Evolutionary conservation across 2,888 invertebrate species (phyloP).

Genomic region (Horisme vitalbata): DNA sequence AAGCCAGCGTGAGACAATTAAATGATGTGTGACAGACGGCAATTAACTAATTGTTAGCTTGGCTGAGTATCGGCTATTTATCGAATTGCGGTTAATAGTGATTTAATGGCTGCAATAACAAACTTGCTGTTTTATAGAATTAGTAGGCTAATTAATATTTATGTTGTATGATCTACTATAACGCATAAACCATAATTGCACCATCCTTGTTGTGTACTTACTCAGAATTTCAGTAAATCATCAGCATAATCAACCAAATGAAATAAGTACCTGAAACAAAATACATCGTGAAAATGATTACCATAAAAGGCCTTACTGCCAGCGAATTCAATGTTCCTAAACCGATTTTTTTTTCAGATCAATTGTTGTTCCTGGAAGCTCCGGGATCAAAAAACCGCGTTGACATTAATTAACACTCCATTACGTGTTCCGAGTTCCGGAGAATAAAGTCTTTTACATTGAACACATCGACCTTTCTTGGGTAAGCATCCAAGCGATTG

Average conservation of each 20-base stretch:
- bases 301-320: too few relatives aligned
- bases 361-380: neutral
- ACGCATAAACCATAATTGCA: too few relatives aligned
- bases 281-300: neutral
- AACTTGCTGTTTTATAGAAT: neutral
- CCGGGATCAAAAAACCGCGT: slow-evolving; percentile 7
- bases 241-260: too few relatives aligned
- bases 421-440: slow-evolving; percentile 18
- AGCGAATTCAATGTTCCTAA: too few relatives aligned
- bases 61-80: slow-evolving; percentile 17
- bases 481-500: slow-evolving; percentile 7
- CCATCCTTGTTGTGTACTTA: too few relatives aligned
- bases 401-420: slow-evolving; percentile 27
- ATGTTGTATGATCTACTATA: too few relatives aligned
- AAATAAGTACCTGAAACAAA: slow-evolving; percentile 13
- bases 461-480: neutral
- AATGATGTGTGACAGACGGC: slow-evolving; percentile 23
- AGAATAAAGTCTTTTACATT: slow-evolving; percentile 11
- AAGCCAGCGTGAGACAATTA: slow-evolving; percentile 25
- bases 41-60: slow-evolving; percentile 28
- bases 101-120: slow-evolving; percentile 6
- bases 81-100: slow-evolving; percentile 20
- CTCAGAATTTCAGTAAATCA: too few relatives aligned
- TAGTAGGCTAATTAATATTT: too few relatives aligned
- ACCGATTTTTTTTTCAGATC: too few relatives aligned